These are phyloP conservation scores for Todiramphus saurophagus DNA, from an alignment of 2,113 vertebrate species.

Conservation along the genomic window DNA sequence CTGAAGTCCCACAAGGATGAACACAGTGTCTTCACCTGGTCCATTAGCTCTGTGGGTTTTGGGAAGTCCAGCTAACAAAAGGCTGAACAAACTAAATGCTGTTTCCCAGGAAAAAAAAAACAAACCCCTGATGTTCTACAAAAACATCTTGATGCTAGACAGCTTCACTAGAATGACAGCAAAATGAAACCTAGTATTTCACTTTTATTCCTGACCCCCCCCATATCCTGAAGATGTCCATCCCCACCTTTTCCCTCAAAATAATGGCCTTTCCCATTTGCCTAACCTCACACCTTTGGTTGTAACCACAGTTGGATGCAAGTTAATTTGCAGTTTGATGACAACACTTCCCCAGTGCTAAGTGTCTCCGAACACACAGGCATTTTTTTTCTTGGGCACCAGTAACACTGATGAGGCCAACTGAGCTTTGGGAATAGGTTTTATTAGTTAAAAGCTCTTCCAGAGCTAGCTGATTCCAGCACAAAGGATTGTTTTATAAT, in stretches of 20 bases:
- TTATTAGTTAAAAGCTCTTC: constrained; percentile 31
- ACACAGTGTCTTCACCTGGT: neutral
- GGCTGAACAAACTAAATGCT: neutral
- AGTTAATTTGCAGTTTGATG: constrained; percentile 13
- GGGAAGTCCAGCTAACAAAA: neutral
- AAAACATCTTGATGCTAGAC: neutral
- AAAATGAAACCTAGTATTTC: neutral
- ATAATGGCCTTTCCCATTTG: neutral
- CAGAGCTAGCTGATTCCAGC: neutral
- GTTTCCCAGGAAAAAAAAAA: neutral
- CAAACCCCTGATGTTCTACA: neutral
- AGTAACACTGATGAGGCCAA: neutral
- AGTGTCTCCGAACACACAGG: neutral
- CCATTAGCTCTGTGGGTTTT: neutral
- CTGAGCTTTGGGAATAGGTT: constrained; percentile 5
- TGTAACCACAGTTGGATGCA: neutral
- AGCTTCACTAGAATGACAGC: neutral
- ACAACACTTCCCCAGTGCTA: neutral
- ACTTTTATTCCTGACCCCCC: neutral
- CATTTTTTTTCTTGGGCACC: neutral
- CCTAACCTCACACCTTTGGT: neutral
- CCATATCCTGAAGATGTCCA: neutral
- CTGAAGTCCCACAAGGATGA: neutral
- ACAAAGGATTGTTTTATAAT: constrained; percentile 1
- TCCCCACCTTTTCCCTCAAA: neutral